phyloP scores from a whole-genome alignment of 1,140 invertebrate species.

The Periplaneta americana region DNA sequence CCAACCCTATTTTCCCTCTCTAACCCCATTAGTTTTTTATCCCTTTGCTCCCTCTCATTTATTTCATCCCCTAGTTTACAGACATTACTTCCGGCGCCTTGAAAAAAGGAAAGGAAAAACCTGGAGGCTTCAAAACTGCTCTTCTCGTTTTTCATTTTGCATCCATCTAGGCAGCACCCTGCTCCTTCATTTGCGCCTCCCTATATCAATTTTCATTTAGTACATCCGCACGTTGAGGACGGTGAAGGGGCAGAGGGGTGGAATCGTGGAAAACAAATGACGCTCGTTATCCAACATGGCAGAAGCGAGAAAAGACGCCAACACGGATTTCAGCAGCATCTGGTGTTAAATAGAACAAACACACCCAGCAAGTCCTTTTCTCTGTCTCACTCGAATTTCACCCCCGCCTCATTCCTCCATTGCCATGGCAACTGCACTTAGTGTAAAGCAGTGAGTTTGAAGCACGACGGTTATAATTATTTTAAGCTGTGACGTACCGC shows the following conservation, averaged over 20 bases:
- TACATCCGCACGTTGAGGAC: neutral
- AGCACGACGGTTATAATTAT: neutral
- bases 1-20: neutral
- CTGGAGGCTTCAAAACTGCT: neutral
- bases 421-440: neutral
- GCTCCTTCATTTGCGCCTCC: constrained; percentile 7
- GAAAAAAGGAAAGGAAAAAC: neutral
- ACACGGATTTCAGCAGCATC: constrained; percentile 15
- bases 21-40: constrained; percentile 2
- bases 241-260: neutral
- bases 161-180: constrained; percentile 2
- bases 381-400: neutral
- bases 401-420: neutral
- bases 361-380: neutral
- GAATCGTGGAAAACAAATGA: constrained; percentile 9
- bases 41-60: neutral
- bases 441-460: neutral
- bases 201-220: constrained; percentile 20
- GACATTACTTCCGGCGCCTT: constrained; percentile 1
- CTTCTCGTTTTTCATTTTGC: constrained; percentile 3
- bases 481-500: neutral
- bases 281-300: constrained; percentile 14
- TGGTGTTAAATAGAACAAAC: constrained; percentile 15
- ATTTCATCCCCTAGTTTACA: neutral
- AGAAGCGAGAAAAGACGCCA: constrained; percentile 14